Base-by-base conservation (phyloP, 2,888 invertebrate species). In the Malacosoma neustria region DNA sequence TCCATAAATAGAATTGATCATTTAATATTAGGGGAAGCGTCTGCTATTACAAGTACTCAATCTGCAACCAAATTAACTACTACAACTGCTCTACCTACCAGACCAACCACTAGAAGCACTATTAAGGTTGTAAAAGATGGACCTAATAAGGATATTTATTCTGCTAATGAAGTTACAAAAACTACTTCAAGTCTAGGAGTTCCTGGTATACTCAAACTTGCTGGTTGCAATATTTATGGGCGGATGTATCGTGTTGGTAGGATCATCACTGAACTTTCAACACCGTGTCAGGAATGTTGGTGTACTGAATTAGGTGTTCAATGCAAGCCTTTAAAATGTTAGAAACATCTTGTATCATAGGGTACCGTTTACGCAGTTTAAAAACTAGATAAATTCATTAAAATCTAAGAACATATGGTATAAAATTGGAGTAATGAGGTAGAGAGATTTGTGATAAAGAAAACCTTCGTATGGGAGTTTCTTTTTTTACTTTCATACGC, bases 201-300 rank as follows among this genome's bases (percentile, higher is more conserved):
- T 13, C 22, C 87, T 9, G 91, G 91, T 29, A 72, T 91, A 35
- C 73, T 93, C 32, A 95, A 94, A 71, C 69, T 95, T 43, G 94
- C 94, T 7, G 95, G 95, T 1, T 96, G 96, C 64, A 96, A 96
- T 73, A 95, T 96, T 54, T 95, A 95, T 59, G 96, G 96, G 4
- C 88, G 92, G 46, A 95, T 95, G 93, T 95, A 95, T 70, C 88
- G 92, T 13, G 93, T 95, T 6, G 94, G 93, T 3, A 87, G 91
- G 56, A 92, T 94, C 49, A 95, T 96, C 52, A 88, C 91, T 1
- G 95, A 96, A 77, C 77, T 96, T 43, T 94, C 95, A 4, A 91
- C 91, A 39, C 90, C 92, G 9, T 96, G 96, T 72, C 88, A 91
- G 49, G 93, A 93, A 73, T 96, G 96, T 72, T 91, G 92, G 75